Evolutionary conservation across 2,113 vertebrate species (phyloP).

Genomic region (Eubucco bourcierii): DNA sequence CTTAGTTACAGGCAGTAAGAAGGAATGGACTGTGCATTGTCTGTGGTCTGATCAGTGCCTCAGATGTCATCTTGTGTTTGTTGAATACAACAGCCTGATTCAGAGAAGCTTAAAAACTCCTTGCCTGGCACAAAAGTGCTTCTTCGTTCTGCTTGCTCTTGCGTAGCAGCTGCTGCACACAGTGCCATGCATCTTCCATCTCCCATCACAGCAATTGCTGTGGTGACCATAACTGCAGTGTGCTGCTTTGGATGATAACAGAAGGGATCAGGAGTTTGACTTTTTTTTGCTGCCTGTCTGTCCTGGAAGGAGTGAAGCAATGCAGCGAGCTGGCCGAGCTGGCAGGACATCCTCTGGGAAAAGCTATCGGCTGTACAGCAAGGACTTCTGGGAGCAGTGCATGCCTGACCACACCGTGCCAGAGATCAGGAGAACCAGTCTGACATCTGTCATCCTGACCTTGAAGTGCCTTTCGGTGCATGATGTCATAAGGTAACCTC

Average conservation of each 20-base stretch:
- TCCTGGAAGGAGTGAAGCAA: slow-evolving; percentile 86
- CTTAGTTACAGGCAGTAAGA: background rate
- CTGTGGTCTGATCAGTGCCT: background rate
- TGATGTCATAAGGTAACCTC: slow-evolving; percentile 91
- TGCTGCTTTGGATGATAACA: background rate
- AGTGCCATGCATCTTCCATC: background rate
- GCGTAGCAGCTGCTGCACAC: background rate
- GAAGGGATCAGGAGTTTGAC: background rate
- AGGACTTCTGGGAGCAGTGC: slow-evolving; percentile 92
- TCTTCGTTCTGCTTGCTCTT: background rate
- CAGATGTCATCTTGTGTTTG: background rate
- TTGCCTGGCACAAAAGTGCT: background rate
- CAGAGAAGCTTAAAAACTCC: background rate
- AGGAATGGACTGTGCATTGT: background rate
- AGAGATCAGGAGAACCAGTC: slow-evolving; percentile 92
- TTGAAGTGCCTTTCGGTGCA: slow-evolving; percentile 94
- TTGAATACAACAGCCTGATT: background rate
- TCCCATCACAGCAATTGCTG: background rate
- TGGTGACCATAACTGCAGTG: background rate
- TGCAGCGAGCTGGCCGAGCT: slow-evolving; percentile 90
- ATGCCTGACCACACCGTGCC: slow-evolving; percentile 95
- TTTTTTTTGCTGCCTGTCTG: background rate
- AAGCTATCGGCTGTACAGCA: slow-evolving; percentile 87
- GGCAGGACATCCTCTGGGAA: slow-evolving; percentile 90
- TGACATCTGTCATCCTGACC: slow-evolving; percentile 91